Evolutionary conservation across 2,888 invertebrate genomes (phyloP), one percentile per base, ranked within the genome.

Genomic region (Eupithecia insigniata): DNA sequence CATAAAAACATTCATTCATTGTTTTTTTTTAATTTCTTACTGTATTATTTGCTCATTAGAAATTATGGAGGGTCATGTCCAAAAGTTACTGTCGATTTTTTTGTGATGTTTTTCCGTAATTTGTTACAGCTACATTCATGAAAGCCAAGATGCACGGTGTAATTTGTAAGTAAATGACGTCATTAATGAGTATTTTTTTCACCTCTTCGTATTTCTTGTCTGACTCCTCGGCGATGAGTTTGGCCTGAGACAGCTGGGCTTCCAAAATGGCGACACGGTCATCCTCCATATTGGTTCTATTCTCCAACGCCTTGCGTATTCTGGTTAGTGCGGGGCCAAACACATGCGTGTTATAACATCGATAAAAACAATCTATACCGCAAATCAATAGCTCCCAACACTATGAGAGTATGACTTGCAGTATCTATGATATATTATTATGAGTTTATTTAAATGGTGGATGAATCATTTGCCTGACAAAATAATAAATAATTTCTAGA

Each of bases 201-300:
- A 99, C 99, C 99, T 99, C 99, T 96, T 99, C 99, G 94, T 99
- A 99, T 98, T 99, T 99, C 95, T 99, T 98, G 96, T 99, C 99
- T 84, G 99, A 99, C 95, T 99, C 99, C 95, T 99, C 99, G 83
- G 99, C 99, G 95, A 99, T 99, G 95, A 98, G 97, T 96, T 99
- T 99, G 92, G 99, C 99, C 95, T 99, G 99, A 85, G 99, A 96
- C 92, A 99, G 97, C 95, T 99, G 99, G 86, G 98, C 97, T 95
- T 99, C 99, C 96, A 99, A 96, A 90, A 98, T 97, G 92, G 98
- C 97, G 94, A 99, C 99, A 92, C 99, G 97, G 95, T 99, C 99
- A 91, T 99, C 99, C 95, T 99, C 99, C 97, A 99, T 98, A 95
- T 98, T 99, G 94, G 98, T 97, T 95, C 99, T 97, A 95, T 99